Conservation (phyloP, 2,888 invertebrate species). For the Rhamnusium bicolor region DNA sequence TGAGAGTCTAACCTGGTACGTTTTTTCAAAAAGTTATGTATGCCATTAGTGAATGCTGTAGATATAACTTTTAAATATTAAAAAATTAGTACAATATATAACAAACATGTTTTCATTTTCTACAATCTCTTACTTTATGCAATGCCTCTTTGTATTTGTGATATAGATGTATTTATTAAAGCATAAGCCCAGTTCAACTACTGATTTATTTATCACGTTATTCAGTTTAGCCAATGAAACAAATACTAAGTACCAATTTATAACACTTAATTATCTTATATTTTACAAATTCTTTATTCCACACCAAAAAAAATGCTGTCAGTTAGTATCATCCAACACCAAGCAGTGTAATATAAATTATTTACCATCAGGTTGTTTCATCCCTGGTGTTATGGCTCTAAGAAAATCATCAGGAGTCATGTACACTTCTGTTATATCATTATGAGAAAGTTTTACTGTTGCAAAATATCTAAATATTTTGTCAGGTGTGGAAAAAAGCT, state of each 20-base stretch:
- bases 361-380: conserved; percentile 97
- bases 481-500: conserved; percentile 96
- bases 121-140: background rate
- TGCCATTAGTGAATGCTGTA: no score
- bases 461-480: conserved; percentile 99
- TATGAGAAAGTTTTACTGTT: conserved; percentile 85
- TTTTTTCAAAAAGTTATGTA: no score
- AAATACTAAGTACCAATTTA: background rate
- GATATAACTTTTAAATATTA: background rate
- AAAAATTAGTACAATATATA: background rate
- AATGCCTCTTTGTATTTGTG: background rate
- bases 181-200: background rate
- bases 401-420: conserved; percentile 99
- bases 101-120: background rate
- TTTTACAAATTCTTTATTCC: conserved; percentile 29
- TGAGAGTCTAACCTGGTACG: no score
- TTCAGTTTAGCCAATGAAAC: background rate
- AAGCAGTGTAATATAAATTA: conserved; percentile 51
- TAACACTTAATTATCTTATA: background rate
- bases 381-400: conserved; percentile 95
- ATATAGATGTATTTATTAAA: background rate
- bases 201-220: no score
- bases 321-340: conserved; percentile 49
- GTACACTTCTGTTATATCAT: conserved; percentile 83
- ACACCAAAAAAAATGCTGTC: conserved; percentile 34